Evolutionary conservation across 2,888 invertebrate genomes (phyloP).

Genomic region (Ochropacha duplaris): DNA sequence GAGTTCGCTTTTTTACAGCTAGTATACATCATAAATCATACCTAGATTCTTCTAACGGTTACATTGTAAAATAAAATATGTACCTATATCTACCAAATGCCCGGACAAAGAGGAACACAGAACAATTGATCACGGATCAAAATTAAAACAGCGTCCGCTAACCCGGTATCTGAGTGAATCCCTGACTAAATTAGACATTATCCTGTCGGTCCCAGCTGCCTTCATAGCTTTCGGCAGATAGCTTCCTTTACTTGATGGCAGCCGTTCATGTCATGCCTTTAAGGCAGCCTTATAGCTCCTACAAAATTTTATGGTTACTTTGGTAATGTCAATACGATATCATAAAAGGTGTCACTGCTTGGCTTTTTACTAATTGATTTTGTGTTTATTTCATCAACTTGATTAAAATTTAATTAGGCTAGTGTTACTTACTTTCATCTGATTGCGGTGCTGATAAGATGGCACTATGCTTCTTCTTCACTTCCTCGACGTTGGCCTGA

Average conservation of each 20-base stretch:
- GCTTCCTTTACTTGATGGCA: background rate
- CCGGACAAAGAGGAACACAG: too few species aligned
- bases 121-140: too few species aligned
- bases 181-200: background rate
- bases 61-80: background rate
- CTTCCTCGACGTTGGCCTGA: constrained; percentile 99
- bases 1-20: too few species aligned
- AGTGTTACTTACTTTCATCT: constrained; percentile 94
- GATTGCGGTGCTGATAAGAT: constrained; percentile 99
- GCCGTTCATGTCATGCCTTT: background rate
- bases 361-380: background rate
- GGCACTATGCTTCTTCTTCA: constrained; percentile 99
- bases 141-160: too few species aligned
- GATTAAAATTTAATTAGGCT: background rate
- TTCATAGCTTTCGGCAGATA: background rate
- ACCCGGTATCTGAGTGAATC: background rate
- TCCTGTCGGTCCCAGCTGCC: background rate
- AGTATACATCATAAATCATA: too few species aligned
- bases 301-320: background rate
- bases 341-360: background rate
- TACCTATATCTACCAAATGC: too few species aligned
- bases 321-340: background rate
- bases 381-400: too few species aligned
- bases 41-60: too few species aligned
- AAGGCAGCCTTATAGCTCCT: background rate